These are phyloP conservation scores for Virgularia gustaviana DNA, from an alignment of 92 coral and sea anemone species.

Conservation along the genomic window DNA sequence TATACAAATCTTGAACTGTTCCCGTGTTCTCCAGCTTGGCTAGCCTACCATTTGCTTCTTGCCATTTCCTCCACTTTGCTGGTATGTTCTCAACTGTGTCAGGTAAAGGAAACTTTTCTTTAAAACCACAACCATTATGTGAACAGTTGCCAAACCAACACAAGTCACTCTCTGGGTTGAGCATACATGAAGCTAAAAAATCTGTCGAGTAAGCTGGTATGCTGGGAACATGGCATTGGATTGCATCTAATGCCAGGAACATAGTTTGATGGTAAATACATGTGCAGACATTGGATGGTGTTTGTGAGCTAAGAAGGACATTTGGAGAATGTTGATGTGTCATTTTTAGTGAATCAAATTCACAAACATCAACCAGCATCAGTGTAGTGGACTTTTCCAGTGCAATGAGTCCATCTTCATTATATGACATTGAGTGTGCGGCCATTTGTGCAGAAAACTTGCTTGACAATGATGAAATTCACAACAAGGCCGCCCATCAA, in stretches of 20 bases:
- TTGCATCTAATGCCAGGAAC: slow-evolving; percentile 48
- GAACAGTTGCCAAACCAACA: slow-evolving; percentile 40
- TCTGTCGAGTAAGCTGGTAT: slow-evolving; percentile 37
- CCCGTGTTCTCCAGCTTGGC: slow-evolving; percentile 39
- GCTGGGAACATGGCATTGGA: slow-evolving; percentile 30
- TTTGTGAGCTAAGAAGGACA: slow-evolving; percentile 44
- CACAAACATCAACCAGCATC: no score
- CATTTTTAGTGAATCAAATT: slow-evolving; percentile 43
- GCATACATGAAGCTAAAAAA: slow-evolving; percentile 31
- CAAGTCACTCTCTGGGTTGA: slow-evolving; percentile 42
- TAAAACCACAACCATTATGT: slow-evolving; percentile 35
- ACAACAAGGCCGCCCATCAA: no score
- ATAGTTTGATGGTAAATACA: slow-evolving; percentile 42
- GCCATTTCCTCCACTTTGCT: slow-evolving; percentile 40
- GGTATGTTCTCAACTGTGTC: slow-evolving; percentile 28
- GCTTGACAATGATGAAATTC: no score
- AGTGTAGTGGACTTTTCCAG: no score
- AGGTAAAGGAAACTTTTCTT: slow-evolving; percentile 33
- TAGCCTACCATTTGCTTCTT: slow-evolving; percentile 46
- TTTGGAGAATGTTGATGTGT: slow-evolving; percentile 35
- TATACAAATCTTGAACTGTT: slow-evolving; percentile 24
- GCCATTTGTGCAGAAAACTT: no score
- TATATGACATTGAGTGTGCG: no score
- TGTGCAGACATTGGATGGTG: slow-evolving; percentile 32
- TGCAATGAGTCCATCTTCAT: no score